Evolutionary conservation across 2,888 invertebrate species (phyloP).

Genomic region (Cyrtodaria siliqua): DNA sequence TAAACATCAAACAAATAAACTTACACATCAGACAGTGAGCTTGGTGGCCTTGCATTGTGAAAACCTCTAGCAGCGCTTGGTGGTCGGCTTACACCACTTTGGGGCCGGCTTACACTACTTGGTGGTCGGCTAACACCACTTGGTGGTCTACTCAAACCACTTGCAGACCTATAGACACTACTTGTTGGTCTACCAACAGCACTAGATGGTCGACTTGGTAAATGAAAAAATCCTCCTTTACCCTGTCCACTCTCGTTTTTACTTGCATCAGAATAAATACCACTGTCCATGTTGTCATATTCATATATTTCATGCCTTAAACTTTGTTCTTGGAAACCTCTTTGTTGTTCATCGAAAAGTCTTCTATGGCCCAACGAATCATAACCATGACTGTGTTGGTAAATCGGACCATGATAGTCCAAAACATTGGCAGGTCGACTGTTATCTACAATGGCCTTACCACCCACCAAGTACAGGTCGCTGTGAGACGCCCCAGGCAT

Average conservation of each 20-base stretch:
- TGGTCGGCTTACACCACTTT: constrained; percentile 7
- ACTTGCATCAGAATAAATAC: neutral
- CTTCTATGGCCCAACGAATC: too few species aligned
- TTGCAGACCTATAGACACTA: constrained; percentile 5
- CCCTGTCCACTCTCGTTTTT: neutral
- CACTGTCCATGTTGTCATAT: neutral
- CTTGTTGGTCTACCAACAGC: constrained; percentile 4
- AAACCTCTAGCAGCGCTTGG: constrained; percentile 12
- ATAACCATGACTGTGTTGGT: neutral
- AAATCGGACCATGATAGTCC: constrained; percentile 11
- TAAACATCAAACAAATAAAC: neutral
- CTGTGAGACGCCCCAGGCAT: too few species aligned
- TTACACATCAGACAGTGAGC: constrained; percentile 5
- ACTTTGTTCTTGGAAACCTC: neutral
- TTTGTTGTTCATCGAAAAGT: neutral
- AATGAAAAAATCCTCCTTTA: constrained; percentile 27
- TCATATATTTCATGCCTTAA: neutral
- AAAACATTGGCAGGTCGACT: neutral
- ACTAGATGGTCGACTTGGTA: constrained; percentile 11
- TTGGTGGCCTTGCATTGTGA: too few species aligned
- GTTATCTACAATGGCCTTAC: constrained; percentile 4
- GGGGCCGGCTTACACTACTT: constrained; percentile 1
- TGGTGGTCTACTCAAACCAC: constrained; percentile 7
- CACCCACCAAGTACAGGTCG: constrained; percentile 10
- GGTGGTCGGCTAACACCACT: neutral